Evolutionary conservation across 2,888 invertebrate genomes (phyloP).

Genomic region (Andrena hattorfiana): DNA sequence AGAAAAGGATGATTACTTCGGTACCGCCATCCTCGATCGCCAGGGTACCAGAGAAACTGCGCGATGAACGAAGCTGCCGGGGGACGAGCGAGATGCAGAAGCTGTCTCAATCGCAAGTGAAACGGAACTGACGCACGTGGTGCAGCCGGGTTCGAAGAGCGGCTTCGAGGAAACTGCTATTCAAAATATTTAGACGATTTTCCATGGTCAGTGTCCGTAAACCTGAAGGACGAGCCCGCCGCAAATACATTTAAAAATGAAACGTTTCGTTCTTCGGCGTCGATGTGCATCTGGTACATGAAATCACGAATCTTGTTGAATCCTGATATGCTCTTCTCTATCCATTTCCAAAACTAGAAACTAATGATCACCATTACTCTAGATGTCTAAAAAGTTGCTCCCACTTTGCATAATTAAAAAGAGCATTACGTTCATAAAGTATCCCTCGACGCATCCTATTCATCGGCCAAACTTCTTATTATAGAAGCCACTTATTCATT

Average conservation of each 20-base stretch:
- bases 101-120: constrained; percentile 56
- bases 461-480: constrained; percentile 37
- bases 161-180: constrained; percentile 68
- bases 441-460: constrained; percentile 11
- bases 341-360: neutral
- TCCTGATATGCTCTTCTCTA: neutral
- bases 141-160: constrained; percentile 58
- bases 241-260: neutral
- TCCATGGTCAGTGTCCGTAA: constrained; percentile 34
- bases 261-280: neutral
- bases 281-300: no score
- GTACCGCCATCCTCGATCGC: neutral
- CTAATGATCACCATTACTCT: neutral
- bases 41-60: neutral
- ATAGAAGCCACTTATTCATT: constrained; percentile 51
- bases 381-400: neutral
- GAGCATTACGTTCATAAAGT: neutral
- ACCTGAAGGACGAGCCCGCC: constrained; percentile 15
- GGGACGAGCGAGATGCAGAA: constrained; percentile 42
- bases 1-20: neutral
- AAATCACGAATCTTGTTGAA: neutral
- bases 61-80: neutral
- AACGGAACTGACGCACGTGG: constrained; percentile 69
- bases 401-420: neutral
- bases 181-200: constrained; percentile 79